Percentiles rank a stretch among this genome's conserved stretches.
Conservation (phyloP, 2,888 invertebrate genomes). For the Sturmia bella region DNA sequence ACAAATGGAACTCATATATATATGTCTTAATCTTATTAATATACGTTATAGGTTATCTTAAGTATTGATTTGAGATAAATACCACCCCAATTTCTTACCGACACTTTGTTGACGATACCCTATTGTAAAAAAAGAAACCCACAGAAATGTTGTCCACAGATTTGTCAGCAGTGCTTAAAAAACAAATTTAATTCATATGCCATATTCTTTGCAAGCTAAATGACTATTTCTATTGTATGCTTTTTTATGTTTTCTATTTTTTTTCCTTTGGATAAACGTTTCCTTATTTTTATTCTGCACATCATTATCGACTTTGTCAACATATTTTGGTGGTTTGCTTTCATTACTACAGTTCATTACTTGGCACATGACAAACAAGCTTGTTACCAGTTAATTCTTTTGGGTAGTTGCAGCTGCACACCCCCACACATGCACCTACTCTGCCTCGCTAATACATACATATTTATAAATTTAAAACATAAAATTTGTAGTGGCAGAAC, state of each 20-base stretch:
- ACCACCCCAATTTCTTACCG: no score
- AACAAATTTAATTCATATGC: no score
- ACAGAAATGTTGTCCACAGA: no score
- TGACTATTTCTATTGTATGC: background rate
- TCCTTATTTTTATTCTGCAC: background rate
- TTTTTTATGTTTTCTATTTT: background rate
- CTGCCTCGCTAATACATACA: background rate
- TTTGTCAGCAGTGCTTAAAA: no score
- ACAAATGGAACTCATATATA: no score
- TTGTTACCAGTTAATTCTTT: conserved; percentile 63
- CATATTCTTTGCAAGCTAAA: no score
- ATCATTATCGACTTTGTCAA: conserved; percentile 42
- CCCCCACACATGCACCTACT: background rate
- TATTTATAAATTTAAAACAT: background rate
- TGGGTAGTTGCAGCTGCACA: background rate
- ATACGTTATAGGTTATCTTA: no score
- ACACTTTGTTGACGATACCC: no score
- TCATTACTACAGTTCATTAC: conserved; percentile 52
- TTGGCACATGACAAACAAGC: conserved; percentile 48
- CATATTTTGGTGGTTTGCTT: conserved; percentile 7
- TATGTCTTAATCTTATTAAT: no score
- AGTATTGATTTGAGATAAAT: no score
- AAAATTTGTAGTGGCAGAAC: conserved; percentile 3
- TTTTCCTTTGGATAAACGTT: background rate
- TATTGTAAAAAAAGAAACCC: no score